Evolutionary conservation across 2,888 invertebrate genomes (phyloP).

Genomic region (Eristalis pertinax): DNA sequence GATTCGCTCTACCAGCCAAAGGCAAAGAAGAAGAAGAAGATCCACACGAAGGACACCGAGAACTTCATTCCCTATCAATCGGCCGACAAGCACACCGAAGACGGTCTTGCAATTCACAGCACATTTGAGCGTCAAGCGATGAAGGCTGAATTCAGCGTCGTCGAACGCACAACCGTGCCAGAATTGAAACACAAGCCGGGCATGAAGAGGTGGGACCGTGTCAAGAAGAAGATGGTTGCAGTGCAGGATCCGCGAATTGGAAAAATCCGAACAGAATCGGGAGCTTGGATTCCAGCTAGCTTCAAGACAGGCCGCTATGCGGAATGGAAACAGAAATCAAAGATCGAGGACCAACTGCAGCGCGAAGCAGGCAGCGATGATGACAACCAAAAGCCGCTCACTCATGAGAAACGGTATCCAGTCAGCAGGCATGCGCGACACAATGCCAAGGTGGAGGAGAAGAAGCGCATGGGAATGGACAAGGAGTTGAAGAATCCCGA

Average conservation of each 20-base stretch:
- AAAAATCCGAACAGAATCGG: constrained; percentile 97
- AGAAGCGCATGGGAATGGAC: constrained; percentile 82
- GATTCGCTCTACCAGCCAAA: constrained; percentile 84
- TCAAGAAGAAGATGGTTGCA: constrained; percentile 96
- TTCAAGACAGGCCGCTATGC: constrained; percentile 95
- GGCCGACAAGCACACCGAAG: constrained; percentile 91
- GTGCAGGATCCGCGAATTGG: constrained; percentile 83
- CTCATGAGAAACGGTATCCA: constrained; percentile 79
- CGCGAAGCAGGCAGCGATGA: constrained; percentile 78
- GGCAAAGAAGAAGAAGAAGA: constrained; percentile 82
- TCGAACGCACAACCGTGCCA: constrained; percentile 89
- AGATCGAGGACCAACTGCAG: constrained; percentile 80
- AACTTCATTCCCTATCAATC: constrained; percentile 94
- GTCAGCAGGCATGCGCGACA: constrained; percentile 90
- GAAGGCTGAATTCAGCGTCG: constrained; percentile 90
- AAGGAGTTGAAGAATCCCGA: constrained; percentile 88
- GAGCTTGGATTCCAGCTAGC: constrained; percentile 95
- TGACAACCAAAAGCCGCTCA: constrained; percentile 75
- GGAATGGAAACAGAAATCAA: constrained; percentile 91
- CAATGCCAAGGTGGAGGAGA: constrained; percentile 87
- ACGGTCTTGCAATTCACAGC: constrained; percentile 85
- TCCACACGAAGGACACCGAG: constrained; percentile 85
- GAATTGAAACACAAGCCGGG: constrained; percentile 85
- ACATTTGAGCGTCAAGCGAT: constrained; percentile 91
- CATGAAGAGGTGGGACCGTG: constrained; percentile 94